Conservation (phyloP, 2,888 invertebrate genomes). For the Entomobrya multifasciata region DNA sequence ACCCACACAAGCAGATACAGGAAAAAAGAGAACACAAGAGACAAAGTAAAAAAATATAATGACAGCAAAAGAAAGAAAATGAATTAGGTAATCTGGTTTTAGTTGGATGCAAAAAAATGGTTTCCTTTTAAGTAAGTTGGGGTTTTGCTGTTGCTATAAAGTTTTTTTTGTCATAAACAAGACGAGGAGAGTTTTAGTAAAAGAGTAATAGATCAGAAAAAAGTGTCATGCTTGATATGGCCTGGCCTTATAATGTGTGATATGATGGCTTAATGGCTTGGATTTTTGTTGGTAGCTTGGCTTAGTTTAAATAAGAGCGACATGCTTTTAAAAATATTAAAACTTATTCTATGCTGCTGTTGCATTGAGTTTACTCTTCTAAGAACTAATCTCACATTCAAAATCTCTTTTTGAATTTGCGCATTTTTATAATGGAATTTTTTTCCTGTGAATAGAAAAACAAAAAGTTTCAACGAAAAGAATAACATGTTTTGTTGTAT, state of each 20-base stretch:
- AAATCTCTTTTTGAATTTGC: conserved; percentile 16
- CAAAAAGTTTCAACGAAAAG: neutral
- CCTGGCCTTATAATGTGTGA: neutral
- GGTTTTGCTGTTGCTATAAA: neutral
- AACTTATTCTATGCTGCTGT: neutral
- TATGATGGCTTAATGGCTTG: no score
- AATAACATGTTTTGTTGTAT: neutral
- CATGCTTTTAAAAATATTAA: no score
- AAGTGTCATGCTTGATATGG: conserved; percentile 40
- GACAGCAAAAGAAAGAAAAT: neutral
- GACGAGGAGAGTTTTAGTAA: no score
- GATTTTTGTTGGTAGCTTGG: no score
- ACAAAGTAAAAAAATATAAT: conserved; percentile 4
- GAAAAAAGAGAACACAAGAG: conserved; percentile 19
- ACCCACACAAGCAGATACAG: neutral
- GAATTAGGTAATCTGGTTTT: neutral
- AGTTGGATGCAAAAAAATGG: neutral
- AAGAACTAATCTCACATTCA: conserved; percentile 12
- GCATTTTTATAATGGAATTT: conserved; percentile 14
- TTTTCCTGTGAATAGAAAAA: neutral
- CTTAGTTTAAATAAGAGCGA: no score
- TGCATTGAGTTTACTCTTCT: neutral
- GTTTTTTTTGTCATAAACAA: no score
- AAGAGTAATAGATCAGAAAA: neutral
- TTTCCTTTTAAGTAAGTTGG: neutral